Base-by-base conservation (phyloP, 2,797 vertebrate species). In the Clarias pachynema region DNA sequence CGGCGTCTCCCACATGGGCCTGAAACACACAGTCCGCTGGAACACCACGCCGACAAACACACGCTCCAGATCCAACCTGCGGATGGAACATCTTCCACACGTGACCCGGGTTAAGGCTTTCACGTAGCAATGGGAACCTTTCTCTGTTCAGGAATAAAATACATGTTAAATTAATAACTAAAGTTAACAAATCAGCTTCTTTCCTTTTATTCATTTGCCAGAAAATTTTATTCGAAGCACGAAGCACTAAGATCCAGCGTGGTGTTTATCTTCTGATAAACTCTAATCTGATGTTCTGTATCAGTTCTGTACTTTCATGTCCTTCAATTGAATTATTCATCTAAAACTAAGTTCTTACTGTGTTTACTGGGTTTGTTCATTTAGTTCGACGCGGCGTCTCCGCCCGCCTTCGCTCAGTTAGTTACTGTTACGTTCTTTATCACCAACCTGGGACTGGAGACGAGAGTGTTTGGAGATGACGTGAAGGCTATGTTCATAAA, bases 11-110 rank as follows among this genome's bases (percentile, higher is more conserved):
- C 31, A 80, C 66, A 75, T 81, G 70, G 72, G 57, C 57, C 56
- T 26, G 57, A 56, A 80, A 73, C 81, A 78, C 62, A 82, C 74
- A 49, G 57, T 70, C 69, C 56, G 88, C 90, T 89, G 89, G 90
- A 91, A 89, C 88, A 84, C 90, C 8, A 24, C 44, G 24, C 60
- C 49, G 60, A 60, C 79, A 89, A 86, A 85, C 74, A 89, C 86
- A 81, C 34, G 87, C 82, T 89, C 87, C 81, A 85, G 57, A 80
- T 86, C 91, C 92, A 91, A 90, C 86, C 90, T 92, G 90, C 89
- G 91, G 94, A 94, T 94, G 93, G 93, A 94, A 94, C 88, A 92
- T 92, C 92, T 93, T 94, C 94, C 93, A 91, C 91, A 92, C 94
- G 93, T 94, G 93, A 92, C 94, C 94, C 93, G 29, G 31, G 60